These are phyloP conservation scores for Corythoichthys intestinalis DNA, from an alignment of 2,113 vertebrate genomes.

Conservation along the genomic window DNA sequence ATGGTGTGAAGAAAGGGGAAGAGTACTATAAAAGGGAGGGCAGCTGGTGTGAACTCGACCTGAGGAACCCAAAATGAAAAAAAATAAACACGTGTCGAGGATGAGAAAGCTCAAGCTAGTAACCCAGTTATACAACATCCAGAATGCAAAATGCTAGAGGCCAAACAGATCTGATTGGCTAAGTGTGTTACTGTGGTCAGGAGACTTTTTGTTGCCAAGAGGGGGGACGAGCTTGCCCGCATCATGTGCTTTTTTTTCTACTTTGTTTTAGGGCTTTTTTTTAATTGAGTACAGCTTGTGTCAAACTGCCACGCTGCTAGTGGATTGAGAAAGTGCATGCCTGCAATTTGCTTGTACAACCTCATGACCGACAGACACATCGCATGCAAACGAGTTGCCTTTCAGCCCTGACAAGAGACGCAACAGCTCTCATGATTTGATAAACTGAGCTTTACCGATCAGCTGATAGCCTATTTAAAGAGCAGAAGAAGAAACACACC, in stretches of 20 bases:
- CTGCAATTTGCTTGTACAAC: neutral
- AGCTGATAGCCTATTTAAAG: slow-evolving; percentile 23
- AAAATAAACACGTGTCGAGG: slow-evolving; percentile 6
- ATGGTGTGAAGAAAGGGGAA: slow-evolving; percentile 2
- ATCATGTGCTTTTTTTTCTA: slow-evolving; percentile 31
- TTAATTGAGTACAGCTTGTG: neutral
- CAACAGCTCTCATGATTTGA: neutral
- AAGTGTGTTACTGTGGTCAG: slow-evolving; percentile 28
- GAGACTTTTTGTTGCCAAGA: slow-evolving; percentile 15
- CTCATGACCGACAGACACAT: slow-evolving; percentile 30
- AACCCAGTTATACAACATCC: slow-evolving; percentile 45
- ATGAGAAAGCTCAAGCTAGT: slow-evolving; percentile 32
- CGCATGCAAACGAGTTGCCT: slow-evolving; percentile 15
- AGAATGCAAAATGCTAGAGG: slow-evolving; percentile 41
- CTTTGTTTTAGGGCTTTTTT: slow-evolving; percentile 32
- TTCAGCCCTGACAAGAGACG: neutral
- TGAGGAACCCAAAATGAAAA: neutral
- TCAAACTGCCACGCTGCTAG: slow-evolving; percentile 13
- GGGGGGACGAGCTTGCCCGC: slow-evolving; percentile 25
- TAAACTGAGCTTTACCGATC: slow-evolving; percentile 8
- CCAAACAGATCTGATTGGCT: slow-evolving; percentile 27
- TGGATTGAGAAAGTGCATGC: slow-evolving; percentile 4
- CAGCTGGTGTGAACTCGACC: slow-evolving; percentile 7
- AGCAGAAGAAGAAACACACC: neutral
- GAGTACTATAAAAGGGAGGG: slow-evolving; percentile 18